Base-by-base conservation (phyloP, 2,888 invertebrate species). In the Microdon myrmicae region DNA sequence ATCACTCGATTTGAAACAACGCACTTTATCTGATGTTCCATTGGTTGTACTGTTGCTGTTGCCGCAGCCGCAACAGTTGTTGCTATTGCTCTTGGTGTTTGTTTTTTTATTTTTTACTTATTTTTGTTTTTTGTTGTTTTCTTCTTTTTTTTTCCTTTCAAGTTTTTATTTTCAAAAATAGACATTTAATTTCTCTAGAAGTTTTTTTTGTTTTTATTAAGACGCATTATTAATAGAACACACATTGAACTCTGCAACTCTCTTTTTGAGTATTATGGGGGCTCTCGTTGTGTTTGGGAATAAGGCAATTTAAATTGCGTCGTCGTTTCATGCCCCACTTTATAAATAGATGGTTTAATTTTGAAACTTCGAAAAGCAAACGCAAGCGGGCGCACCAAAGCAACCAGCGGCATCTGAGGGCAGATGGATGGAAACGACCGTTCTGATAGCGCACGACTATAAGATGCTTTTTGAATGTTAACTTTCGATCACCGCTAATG, bases 1-100 rank as follows among this genome's bases (percentile, higher is more conserved):
- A 71, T 66, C 68, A 70, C 67, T 45, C 56, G 59, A 55, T 67
- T 64, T 38, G 56, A 68, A 60, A 54, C 59, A 69, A 67, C 49
- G 58, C 35, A 41, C 64, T 51, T 47, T 25, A 32, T 35, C 16
- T 23, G 13, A 35, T 47, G 13, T 54, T 25, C 25, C 13, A 31
- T 8, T 12, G 13, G 7, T 25, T 25, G 14, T 6, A 19, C 25
- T 39, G 25, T 39, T 37, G 37, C 26, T 39, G 39, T 23, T 28
- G 45, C 29, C 41, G 41, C 35, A 35, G n/a, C n/a, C n/a, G n/a
- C n/a, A 35, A 28, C 17, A n/a, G 5, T 5, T 31, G 28, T 19
- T 35, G n/a, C n/a, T 31, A 17, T 39, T 53, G 26, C 22, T 41
- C 19, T 28, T 23, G 14, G 29, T 45, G 25, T 19, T n/a, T 25